Evolutionary conservation across 2,888 invertebrate species (phyloP).

Genomic region (Brachynemurus nebulosus): DNA sequence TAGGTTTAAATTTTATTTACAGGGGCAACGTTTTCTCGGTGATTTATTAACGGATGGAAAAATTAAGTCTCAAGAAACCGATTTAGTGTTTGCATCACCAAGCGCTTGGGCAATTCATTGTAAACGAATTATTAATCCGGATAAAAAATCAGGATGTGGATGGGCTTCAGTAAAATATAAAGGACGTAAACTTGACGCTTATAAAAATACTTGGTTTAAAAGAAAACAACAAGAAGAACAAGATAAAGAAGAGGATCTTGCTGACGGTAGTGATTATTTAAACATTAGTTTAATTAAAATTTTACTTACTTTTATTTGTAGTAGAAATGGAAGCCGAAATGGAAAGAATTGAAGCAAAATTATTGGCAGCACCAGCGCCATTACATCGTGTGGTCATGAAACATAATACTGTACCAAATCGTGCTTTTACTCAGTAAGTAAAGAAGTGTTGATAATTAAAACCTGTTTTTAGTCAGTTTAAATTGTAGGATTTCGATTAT

Average conservation of each 20-base stretch:
- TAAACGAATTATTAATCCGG: slow-evolving; percentile 80
- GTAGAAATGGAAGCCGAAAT: slow-evolving; percentile 45
- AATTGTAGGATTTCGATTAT: no score
- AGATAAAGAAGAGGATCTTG: slow-evolving; percentile 24
- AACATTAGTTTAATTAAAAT: not conserved
- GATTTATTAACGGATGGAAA: slow-evolving; percentile 76
- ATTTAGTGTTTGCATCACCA: slow-evolving; percentile 75
- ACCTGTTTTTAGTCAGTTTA: not conserved
- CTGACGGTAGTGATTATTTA: slow-evolving; percentile 1
- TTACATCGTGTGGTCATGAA: slow-evolving; percentile 53
- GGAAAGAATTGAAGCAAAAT: slow-evolving; percentile 34
- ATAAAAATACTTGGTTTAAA: slow-evolving; percentile 73
- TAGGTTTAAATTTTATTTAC: no score
- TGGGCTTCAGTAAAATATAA: slow-evolving; percentile 86
- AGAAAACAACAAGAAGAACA: slow-evolving; percentile 36
- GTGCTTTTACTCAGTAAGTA: slow-evolving; percentile 63
- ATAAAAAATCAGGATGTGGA: slow-evolving; percentile 83
- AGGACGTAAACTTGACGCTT: slow-evolving; percentile 76
- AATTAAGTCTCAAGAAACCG: slow-evolving; percentile 78
- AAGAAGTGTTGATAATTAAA: not conserved
- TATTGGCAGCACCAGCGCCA: slow-evolving; percentile 39
- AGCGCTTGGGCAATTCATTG: slow-evolving; percentile 91
- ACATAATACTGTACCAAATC: slow-evolving; percentile 60
- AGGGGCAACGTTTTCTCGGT: slow-evolving; percentile 82
- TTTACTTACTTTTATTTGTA: slow-evolving; percentile 9